Conservation (phyloP, 2,797 vertebrate genomes). For the Cossypha heuglini region DNA sequence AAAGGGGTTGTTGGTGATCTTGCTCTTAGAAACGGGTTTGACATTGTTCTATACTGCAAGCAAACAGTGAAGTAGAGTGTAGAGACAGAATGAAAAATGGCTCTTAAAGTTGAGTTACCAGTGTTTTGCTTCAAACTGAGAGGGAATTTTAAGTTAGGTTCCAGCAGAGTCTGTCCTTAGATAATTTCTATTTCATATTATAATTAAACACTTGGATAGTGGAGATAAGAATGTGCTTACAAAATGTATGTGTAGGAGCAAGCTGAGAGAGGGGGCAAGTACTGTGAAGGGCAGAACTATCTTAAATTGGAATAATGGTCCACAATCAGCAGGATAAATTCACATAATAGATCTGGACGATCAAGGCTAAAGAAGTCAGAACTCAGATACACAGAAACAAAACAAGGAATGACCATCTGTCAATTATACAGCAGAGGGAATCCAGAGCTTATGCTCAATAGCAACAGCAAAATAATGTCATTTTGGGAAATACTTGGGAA, state of each 20-base stretch:
- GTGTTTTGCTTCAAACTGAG: not conserved
- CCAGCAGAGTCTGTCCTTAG: not conserved
- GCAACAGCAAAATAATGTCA: not conserved
- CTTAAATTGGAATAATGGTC: not conserved
- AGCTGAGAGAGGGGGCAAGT: not conserved
- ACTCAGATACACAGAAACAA: not conserved
- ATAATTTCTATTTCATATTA: constrained; percentile 8
- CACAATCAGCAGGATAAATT: not conserved
- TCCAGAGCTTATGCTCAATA: not conserved
- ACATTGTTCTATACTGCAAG: not conserved
- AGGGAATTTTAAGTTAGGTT: not conserved
- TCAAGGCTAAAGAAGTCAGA: not conserved
- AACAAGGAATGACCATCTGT: not conserved
- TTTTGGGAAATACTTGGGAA: not conserved
- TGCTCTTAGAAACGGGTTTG: not conserved
- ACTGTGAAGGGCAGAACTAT: not conserved
- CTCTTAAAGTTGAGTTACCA: not conserved
- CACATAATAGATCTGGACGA: not conserved
- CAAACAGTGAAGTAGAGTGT: not conserved
- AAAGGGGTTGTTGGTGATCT: not conserved
- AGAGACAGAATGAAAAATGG: not conserved
- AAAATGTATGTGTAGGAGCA: constrained; percentile 3
- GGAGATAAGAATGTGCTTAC: not conserved
- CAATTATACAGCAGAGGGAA: not conserved
- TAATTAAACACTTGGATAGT: constrained; percentile 9